Conservation (phyloP, 2,797 vertebrate genomes). For the Allobates femoralis region DNA sequence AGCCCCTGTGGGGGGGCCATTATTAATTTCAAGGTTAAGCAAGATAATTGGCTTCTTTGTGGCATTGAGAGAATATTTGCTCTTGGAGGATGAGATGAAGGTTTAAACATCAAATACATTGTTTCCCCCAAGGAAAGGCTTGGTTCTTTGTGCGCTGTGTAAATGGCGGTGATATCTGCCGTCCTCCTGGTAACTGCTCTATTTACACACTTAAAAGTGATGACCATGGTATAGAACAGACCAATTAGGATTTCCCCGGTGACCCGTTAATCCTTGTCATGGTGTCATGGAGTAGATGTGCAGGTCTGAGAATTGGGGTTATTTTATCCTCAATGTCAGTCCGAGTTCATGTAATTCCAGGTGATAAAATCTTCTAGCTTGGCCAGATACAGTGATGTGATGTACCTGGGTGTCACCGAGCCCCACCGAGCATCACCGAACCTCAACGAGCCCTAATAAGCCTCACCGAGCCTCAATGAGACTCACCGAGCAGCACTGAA, state of each 20-base stretch:
- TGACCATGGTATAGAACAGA: not conserved
- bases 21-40: slow-evolving; percentile 44
- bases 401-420: too few relatives aligned
- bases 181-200: not conserved
- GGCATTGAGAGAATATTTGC: slow-evolving; percentile 38
- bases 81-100: slow-evolving; percentile 23
- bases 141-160: not conserved
- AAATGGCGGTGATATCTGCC: not conserved
- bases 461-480: too few relatives aligned
- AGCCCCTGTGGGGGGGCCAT: slow-evolving; percentile 2
- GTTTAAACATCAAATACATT: not conserved
- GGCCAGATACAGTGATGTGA: too few relatives aligned
- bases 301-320: not conserved
- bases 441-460: too few relatives aligned
- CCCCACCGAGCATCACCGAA: too few relatives aligned
- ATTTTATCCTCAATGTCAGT: slow-evolving; percentile 14
- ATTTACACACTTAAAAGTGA: slow-evolving; percentile 14
- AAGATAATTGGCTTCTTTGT: slow-evolving; percentile 33
- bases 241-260: slow-evolving; percentile 6
- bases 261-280: slow-evolving; percentile 11
- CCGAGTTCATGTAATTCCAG: not conserved
- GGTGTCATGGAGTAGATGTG: not conserved
- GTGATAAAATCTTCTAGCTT: not conserved
- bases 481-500: too few relatives aligned
- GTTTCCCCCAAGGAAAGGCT: slow-evolving; percentile 6